These are phyloP conservation scores for Cygnus atratus DNA, from an alignment of 2,113 vertebrate species.

Conservation along the genomic window DNA sequence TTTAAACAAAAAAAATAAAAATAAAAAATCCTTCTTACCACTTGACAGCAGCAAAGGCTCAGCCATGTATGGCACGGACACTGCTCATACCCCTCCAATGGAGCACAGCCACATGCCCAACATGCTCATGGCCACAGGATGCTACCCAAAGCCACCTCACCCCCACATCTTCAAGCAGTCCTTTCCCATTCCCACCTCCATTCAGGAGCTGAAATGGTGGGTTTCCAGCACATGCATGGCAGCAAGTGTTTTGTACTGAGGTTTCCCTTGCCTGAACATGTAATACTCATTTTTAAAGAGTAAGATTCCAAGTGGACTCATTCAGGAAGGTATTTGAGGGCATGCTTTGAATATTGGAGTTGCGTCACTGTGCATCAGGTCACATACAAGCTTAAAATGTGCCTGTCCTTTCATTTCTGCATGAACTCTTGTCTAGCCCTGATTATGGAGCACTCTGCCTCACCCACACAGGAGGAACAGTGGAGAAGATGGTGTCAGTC, in stretches of 20 bases:
- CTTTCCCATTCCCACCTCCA: not conserved
- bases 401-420: not conserved
- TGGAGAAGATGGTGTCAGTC: not conserved
- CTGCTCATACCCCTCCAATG: not conserved
- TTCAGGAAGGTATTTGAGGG: not conserved
- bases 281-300: not conserved
- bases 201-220: not conserved
- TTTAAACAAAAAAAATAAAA: not conserved
- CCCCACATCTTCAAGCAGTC: not conserved
- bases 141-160: not conserved
- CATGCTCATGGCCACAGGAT: not conserved
- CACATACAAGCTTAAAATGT: not conserved
- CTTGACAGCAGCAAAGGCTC: not conserved
- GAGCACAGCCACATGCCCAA: not conserved
- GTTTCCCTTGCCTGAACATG: not conserved
- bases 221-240: accelerated
- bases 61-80: not conserved
- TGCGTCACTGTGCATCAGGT: not conserved
- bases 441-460: accelerated
- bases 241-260: accelerated
- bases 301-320: not conserved
- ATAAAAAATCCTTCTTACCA: not conserved
- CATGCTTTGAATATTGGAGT: not conserved
- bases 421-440: not conserved
- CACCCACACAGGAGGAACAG: not conserved